Evolutionary conservation across 2,888 invertebrate genomes (phyloP).

Genomic region (Ophioninae sp.): DNA sequence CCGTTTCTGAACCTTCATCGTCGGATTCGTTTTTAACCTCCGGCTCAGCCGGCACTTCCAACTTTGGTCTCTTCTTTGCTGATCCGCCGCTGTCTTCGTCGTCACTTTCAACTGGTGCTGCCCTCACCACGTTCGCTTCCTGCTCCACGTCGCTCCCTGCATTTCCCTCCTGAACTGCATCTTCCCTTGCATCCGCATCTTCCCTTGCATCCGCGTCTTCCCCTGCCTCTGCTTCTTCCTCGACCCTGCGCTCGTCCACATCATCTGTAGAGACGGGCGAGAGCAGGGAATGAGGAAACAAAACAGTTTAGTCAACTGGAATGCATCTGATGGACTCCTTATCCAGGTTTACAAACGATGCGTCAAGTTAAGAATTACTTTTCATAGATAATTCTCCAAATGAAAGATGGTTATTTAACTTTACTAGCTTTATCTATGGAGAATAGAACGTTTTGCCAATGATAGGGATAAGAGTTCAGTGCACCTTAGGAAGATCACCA

Average conservation of each 20-base stretch:
- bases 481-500: too few species aligned
- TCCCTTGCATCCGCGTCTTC: neutral
- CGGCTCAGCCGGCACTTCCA: constrained; percentile 31
- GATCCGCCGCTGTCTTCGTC: constrained; percentile 33
- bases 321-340: neutral
- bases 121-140: neutral
- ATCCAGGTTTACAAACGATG: neutral
- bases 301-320: neutral
- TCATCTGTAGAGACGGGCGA: constrained; percentile 33
- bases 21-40: constrained; percentile 17
- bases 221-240: neutral
- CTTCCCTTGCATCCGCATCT: neutral
- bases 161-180: constrained; percentile 7
- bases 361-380: neutral
- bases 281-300: neutral
- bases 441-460: neutral
- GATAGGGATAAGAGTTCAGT: too few species aligned
- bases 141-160: constrained; percentile 23
- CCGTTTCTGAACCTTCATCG: constrained; percentile 55
- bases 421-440: neutral
- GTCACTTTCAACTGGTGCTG: neutral
- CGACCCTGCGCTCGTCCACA: constrained; percentile 25
- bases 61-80: constrained; percentile 35
- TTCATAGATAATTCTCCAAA: neutral
- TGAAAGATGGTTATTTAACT: neutral